Evolutionary conservation across 2,888 invertebrate species (phyloP).

Genomic region (Abrostola triplasia): DNA sequence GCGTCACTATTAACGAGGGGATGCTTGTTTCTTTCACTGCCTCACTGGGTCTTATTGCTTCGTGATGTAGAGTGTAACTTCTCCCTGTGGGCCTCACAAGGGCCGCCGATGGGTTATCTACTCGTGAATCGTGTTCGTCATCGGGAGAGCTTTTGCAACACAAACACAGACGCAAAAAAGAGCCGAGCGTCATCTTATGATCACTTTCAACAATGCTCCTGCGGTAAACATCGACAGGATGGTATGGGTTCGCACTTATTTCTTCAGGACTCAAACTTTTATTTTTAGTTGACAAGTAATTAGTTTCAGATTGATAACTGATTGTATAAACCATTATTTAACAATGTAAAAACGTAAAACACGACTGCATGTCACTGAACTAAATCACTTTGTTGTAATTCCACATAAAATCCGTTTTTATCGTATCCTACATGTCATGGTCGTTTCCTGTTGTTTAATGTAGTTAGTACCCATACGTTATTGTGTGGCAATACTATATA

Average conservation of each 20-base stretch:
- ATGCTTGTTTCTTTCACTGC: conserved; percentile 38
- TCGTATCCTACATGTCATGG: conserved; percentile 76
- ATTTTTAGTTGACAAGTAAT: conserved; percentile 73
- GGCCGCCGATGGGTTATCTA: conserved; percentile 71
- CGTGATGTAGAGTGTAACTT: conserved; percentile 73
- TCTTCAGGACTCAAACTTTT: conserved; percentile 54
- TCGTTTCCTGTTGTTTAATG: conserved; percentile 79
- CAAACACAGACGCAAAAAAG: conserved; percentile 65
- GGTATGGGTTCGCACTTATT: conserved; percentile 60
- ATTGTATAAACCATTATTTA: conserved; percentile 68
- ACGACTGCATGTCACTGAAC: conserved; percentile 66
- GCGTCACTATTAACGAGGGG: conserved; percentile 60
- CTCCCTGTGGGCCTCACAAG: conserved; percentile 70
- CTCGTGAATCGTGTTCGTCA: conserved; percentile 62
- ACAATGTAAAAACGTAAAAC: conserved; percentile 54
- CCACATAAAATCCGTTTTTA: conserved; percentile 78
- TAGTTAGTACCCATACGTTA: conserved; percentile 29
- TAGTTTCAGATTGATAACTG: conserved; percentile 64
- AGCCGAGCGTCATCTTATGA: conserved; percentile 62
- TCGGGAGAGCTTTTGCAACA: conserved; percentile 66
- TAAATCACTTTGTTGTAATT: conserved; percentile 68
- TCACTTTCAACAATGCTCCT: conserved; percentile 55
- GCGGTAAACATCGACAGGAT: conserved; percentile 74
- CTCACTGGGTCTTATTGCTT: conserved; percentile 43
- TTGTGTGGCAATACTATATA: conserved; percentile 65